Conservation (phyloP, 2,888 invertebrate species). For the Dioctria rufipes region DNA sequence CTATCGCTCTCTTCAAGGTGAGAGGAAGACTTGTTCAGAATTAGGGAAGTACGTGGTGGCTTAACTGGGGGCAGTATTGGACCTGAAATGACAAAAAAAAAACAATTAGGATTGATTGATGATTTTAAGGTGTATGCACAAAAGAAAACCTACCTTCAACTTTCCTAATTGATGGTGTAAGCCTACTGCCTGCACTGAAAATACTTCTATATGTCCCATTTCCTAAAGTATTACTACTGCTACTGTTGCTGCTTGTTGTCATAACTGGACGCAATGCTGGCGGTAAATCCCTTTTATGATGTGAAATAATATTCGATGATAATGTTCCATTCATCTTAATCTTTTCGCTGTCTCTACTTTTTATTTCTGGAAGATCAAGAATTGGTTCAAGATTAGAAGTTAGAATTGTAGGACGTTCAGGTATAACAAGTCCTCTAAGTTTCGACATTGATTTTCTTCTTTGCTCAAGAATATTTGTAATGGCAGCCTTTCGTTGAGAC, state of each 20-base stretch:
- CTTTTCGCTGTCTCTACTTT: conserved; percentile 78
- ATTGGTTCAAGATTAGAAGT: conserved; percentile 73
- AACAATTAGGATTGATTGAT: neutral
- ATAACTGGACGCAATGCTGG: conserved; percentile 66
- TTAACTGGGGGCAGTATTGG: conserved; percentile 66
- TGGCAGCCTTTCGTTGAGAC: conserved; percentile 75
- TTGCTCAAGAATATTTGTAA: conserved; percentile 85
- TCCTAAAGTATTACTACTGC: conserved; percentile 63
- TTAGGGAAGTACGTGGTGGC: conserved; percentile 69
- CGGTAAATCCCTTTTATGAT: conserved; percentile 61
- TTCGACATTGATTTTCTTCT: conserved; percentile 87
- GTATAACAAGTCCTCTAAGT: conserved; percentile 89
- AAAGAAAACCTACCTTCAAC: conserved; percentile 47
- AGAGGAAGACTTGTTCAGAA: conserved; percentile 61
- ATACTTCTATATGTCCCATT: conserved; percentile 66
- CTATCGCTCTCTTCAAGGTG: conserved; percentile 76
- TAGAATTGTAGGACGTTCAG: conserved; percentile 77
- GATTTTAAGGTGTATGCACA: neutral
- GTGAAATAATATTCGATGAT: conserved; percentile 65
- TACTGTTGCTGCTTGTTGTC: conserved; percentile 59
- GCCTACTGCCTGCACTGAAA: conserved; percentile 57
- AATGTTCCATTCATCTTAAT: conserved; percentile 70
- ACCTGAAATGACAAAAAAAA: conserved; percentile 36
- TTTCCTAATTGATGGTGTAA: conserved; percentile 34
- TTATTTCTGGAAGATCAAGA: conserved; percentile 87